Base-by-base conservation (phyloP, 2,113 vertebrate genomes). In the Chaetodon auriga region DNA sequence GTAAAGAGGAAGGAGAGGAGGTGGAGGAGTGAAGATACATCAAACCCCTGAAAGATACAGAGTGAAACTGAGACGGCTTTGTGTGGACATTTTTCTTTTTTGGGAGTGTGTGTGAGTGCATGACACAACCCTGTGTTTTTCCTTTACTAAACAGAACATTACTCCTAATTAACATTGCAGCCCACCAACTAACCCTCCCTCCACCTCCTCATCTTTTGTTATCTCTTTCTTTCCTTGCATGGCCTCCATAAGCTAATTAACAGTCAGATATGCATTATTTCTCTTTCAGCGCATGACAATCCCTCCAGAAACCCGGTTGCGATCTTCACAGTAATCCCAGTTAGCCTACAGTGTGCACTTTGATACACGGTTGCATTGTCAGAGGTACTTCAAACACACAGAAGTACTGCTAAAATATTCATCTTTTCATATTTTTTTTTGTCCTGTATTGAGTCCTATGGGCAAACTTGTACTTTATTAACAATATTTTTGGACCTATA, bases 221-320 rank as follows among this genome's bases (percentile, higher is more conserved):
- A 60, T 30, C 64, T 64, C 36, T 43, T 68, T 38, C 58, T 69
- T 30, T 30, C 45, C 60, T 25, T 73, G 62, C 75, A 14, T 0
- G 46, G 57, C 73, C 75, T 49, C 75, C 70, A 71, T 35, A 11
- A 86, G 82, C 86, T 90, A 92, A 92, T 95, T 92, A 92, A 84
- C 68, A 58, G 68, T 72, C 36, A 46, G 38, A 46, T 61, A 49
- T 80, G 21, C 10, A 23, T 75, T 81, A 46, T 73, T 60, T 61
- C 53, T 57, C 46, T 53, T 35, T 68, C 30, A n/a, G 41, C 11
- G 1, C 2, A 19, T 12, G 46, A 79, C 49, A 38, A 77, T 74
- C 41, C 72, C 73, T 80, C 76, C 66, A 72, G 73, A 71, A 78
- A 70, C 75, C 45, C 0, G 58, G 69, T 76, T 46, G 65, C 78